Evolutionary conservation across 2,888 invertebrate genomes (phyloP), one percentile per base, ranked within the genome.

Genomic region (Eristalis tenax): DNA sequence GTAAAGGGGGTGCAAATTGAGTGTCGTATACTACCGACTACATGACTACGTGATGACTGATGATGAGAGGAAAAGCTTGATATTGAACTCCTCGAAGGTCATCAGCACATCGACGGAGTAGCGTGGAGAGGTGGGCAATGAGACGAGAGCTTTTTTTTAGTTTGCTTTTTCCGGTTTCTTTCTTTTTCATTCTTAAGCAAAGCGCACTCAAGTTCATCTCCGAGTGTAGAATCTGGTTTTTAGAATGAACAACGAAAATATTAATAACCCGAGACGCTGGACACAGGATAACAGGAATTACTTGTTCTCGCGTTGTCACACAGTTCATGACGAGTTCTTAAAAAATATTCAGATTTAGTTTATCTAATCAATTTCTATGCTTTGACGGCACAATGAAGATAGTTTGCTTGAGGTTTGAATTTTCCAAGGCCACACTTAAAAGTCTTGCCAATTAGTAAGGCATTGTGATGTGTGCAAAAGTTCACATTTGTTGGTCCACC

Each of bases 81-180:
- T 77, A 43, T 81, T 82, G 77, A 82, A 86, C 85, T 82, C 69
- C 26, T 18, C 28, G 82, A 82, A 82, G 85, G 85, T 64, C 79
- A 71, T 32, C 35, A 22, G 22, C 8, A 22, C 32, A 35, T 18
- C 26, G 15, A 6, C 66, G 32, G 18, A 50, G 38, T 10, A 38
- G 18, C 18, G 50, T 10, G 28, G 28, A 61, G 71, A 71, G 59
- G 40, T 15, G 32, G 15, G 15, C 50, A 18, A 5, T 1, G n/a
- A 32, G 40, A n/a, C 26, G 11, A 43, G 11, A 43, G 0, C 32
- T 59, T 68, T 66, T 68, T 8, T 59, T 74, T 68, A 13, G 13
- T n/a, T 18, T 4, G 8, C n/a, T 4, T 18, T 40, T 63, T 26
- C 69, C 40, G 66, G 73, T 73, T 63, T 32, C 3, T 68, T 32